Conservation (phyloP, 1,140 invertebrate genomes). For the Sipha flava region DNA sequence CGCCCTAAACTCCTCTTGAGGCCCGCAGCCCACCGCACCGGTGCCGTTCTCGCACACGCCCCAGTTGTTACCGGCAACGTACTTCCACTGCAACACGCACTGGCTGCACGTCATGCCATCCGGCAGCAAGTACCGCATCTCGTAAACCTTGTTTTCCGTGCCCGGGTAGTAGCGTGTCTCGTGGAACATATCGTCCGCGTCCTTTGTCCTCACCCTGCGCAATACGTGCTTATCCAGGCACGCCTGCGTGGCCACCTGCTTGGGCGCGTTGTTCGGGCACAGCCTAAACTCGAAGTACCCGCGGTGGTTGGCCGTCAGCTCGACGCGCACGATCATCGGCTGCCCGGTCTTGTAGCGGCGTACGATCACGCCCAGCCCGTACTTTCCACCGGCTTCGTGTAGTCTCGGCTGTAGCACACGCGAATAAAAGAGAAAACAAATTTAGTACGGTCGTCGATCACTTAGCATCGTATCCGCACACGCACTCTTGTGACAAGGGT, state of each 20-base stretch:
- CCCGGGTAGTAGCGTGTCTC: slow-evolving; percentile 53
- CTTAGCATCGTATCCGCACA: too few relatives aligned
- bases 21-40: slow-evolving; percentile 68
- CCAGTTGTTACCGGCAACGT: slow-evolving; percentile 73
- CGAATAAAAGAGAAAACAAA: too few relatives aligned
- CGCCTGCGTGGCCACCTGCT: slow-evolving; percentile 51
- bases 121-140: slow-evolving; percentile 62
- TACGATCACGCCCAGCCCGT: slow-evolving; percentile 70
- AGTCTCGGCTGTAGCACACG: slow-evolving; percentile 53
- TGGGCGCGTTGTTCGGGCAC: slow-evolving; percentile 55
- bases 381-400: slow-evolving; percentile 77
- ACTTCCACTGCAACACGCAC: slow-evolving; percentile 74
- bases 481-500: too few relatives aligned
- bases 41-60: slow-evolving; percentile 62
- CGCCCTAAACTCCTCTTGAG: slow-evolving; percentile 77
- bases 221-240: slow-evolving; percentile 69
- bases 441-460: not conserved
- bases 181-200: slow-evolving; percentile 40
- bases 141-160: slow-evolving; percentile 67
- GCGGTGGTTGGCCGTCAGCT: slow-evolving; percentile 56
- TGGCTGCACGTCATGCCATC: slow-evolving; percentile 60
- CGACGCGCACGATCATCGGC: slow-evolving; percentile 61
- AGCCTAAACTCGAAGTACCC: slow-evolving; percentile 83
- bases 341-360: slow-evolving; percentile 60
- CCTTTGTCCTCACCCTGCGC: slow-evolving; percentile 47